Base-by-base conservation (phyloP, 2,888 invertebrate species). In the Lasioglossum leucozonium region DNA sequence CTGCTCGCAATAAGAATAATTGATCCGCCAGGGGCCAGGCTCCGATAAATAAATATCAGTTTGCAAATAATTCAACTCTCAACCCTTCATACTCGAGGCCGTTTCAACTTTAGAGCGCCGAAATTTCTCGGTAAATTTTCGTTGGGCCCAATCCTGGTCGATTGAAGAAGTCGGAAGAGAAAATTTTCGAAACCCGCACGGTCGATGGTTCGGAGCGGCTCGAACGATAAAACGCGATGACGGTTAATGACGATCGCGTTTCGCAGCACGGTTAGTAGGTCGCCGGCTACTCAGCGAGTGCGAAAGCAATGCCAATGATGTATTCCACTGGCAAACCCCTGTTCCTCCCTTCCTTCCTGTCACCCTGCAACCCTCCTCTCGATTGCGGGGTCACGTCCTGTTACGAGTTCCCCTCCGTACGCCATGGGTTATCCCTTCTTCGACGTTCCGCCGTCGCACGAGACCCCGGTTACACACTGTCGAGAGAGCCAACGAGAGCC, bases 211-310 rank as follows among this genome's bases (percentile, higher is more conserved):
- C 11, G 55, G 55, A 10, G 55, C 55, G 3, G 65, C 16, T 62
- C 30, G 62, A 16, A 62, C 22, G 30, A 30, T 62, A 2, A 72
- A 84, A 75, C 83, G 72, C 81, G 72, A 26, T 58, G 75, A 26
- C 44, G 72, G 72, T 37, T 62, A 87, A 79, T 44, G 72, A 67
- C 73, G 80, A 88, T 84, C 90, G 51, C 76, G 78, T 91, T 91
- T 87, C 84, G 86, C 81, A 87, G 92, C 83, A 93, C 88, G 93
- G 93, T 93, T 93, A 93, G 93, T 93, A 93, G 92, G 91, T 89
- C 93, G 90, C 83, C 71, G 16, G 79, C 90, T 89, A 90, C 91
- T 91, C 92, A 91, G 90, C 88, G 89, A 88, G 88, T 89, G 91
- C 91, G 89, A 89, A 89, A 92, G 92, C 93, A 92, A 93, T 90